Percentiles rank a stretch among this genome's conserved stretches.
phyloP scores from a whole-genome alignment of 2,888 invertebrate genomes.

The Coremacera marginata region DNA sequence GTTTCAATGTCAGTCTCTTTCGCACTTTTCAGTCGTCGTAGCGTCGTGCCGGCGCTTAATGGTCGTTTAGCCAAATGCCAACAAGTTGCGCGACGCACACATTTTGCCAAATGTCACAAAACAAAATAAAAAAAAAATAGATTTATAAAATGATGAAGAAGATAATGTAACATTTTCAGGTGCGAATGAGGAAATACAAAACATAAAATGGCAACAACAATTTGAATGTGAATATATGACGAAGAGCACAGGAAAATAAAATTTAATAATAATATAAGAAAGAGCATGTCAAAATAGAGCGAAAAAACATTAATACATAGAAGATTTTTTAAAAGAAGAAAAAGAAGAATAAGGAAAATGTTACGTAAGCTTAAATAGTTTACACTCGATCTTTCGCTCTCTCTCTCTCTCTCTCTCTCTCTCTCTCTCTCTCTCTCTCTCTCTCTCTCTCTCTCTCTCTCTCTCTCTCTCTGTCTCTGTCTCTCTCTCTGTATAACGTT shows the following conservation, averaged over 20 bases:
- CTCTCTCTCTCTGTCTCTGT: slow-evolving; percentile 13
- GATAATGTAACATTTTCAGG: not conserved
- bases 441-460: not conserved
- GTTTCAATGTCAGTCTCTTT: too few relatives aligned
- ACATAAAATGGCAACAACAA: not conserved
- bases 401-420: not conserved
- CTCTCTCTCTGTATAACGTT: not conserved
- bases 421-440: not conserved
- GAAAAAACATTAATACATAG: too few relatives aligned
- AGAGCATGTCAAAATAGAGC: not conserved
- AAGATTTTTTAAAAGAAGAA: not conserved
- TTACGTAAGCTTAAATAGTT: slow-evolving; percentile 56
- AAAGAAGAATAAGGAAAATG: slow-evolving; percentile 51
- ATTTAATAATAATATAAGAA: not conserved
- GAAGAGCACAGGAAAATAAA: not conserved
- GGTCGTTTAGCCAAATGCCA: slow-evolving; percentile 12
- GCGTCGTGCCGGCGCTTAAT: too few relatives aligned
- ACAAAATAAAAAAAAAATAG: not conserved
- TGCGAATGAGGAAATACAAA: not conserved
- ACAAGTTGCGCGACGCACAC: slow-evolving; percentile 37
- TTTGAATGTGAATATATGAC: not conserved
- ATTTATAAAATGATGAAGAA: not conserved
- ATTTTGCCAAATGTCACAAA: not conserved
- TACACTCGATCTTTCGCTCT: slow-evolving; percentile 25
- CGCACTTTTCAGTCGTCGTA: too few relatives aligned